These are phyloP conservation scores for Callionymus lyra DNA, from an alignment of 2,113 vertebrate species.

Conservation along the genomic window DNA sequence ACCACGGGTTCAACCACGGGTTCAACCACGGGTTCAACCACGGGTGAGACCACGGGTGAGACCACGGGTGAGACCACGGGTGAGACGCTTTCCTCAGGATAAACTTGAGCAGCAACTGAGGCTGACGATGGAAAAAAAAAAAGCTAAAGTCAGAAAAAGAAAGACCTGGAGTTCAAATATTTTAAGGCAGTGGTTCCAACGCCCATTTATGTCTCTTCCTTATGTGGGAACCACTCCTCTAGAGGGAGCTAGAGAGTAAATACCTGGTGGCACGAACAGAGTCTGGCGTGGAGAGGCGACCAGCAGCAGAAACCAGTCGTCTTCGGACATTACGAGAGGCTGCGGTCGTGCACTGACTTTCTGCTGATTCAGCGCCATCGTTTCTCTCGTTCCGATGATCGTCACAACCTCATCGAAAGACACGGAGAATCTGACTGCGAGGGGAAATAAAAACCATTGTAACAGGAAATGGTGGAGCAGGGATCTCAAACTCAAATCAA, in stretches of 20 bases:
- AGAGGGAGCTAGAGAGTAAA: not conserved
- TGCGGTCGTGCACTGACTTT: not conserved
- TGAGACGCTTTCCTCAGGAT: constrained; percentile 10
- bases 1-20: too few species aligned
- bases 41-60: too few species aligned
- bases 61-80: too few species aligned
- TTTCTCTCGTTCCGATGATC: constrained; percentile 1
- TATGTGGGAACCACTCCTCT: too few species aligned
- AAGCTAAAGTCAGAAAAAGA: not conserved
- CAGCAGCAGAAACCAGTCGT: constrained; percentile 52
- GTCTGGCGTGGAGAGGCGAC: constrained; percentile 26
- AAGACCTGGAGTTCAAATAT: not conserved
- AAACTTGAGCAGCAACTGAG: not conserved
- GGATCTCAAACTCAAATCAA: too few species aligned
- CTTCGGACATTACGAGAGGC: constrained; percentile 23
- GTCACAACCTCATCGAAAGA: too few species aligned
- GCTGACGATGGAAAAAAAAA: constrained; percentile 24
- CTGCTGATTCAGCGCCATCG: not conserved
- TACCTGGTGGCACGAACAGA: constrained; percentile 40
- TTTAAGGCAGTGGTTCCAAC: too few species aligned
- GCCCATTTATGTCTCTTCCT: too few species aligned
- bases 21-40: too few species aligned
- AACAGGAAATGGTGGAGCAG: too few species aligned
- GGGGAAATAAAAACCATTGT: too few species aligned
- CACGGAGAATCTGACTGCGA: too few species aligned